Evolutionary conservation across 2,113 vertebrate genomes (phyloP), one percentile per base, ranked within the genome.

Genomic region (Uropsilus gracilis): DNA sequence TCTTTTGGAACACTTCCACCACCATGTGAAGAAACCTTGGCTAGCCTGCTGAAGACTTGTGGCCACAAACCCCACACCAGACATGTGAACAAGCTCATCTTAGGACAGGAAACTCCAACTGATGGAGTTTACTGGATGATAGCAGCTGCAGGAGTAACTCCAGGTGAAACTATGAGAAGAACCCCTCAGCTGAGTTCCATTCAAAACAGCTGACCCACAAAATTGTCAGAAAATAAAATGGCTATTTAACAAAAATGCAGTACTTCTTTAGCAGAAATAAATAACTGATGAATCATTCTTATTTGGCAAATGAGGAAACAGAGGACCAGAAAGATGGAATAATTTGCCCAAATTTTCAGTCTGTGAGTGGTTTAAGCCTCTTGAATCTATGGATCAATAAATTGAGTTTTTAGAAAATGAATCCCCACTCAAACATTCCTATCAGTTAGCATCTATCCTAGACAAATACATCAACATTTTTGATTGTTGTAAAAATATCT

Each of bases 291-390:
- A 80, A 59, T 13, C n/a, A 57, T 57, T 11, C 3, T n/a, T 6
- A 80, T 57, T 42, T 78, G 66, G 64, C 71, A 89, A 91, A 61
- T 50, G 28, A 80, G 26, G 34, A 81, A 85, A 94, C 42, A 86
- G 42, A 72, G 26, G 50, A 22, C 37, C 39, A 82, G 39, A 72
- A 85, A 77, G 14, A 30, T 91, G 63, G 55, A 26, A n/a, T 32
- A 85, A 42, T 73, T 82, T 53, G 68, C 42, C 24, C 42, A 28
- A 30, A 24, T 61, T 82, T 71, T 85, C 85, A 73, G 30, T 4
- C 73, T 9, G 9, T 50, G 42, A 18, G 22, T 48, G 12, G 34
- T 82, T 82, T 68, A 78, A 63, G 37, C 48, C 48, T 53, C 89
- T 86, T 68, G 42, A 75, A 89, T 69, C 26, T 48, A 57, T 20